Evolutionary conservation across 1,140 invertebrate species (phyloP), one percentile per base, ranked within the genome.

Genomic region (Cryptotermes secundus): DNA sequence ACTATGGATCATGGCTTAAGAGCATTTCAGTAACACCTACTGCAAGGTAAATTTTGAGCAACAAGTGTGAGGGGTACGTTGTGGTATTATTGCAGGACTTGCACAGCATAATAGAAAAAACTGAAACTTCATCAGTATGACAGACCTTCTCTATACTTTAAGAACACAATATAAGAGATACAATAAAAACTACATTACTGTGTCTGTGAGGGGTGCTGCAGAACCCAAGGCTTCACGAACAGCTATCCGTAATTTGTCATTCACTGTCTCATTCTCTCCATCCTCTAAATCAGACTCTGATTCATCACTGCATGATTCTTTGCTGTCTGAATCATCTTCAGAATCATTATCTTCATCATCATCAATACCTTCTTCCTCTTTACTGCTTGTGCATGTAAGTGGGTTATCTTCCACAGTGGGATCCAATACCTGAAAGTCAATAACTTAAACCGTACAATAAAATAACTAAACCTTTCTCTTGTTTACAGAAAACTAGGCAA

Each of bases 211-310:
- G 22, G 88, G 87, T 2, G 90, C 90, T 79, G 91, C 91, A 65
- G 90, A 89, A 19, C 92, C 93, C 22, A 81, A 87, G 22, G 92
- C 94, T 88, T 94, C 91, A 86, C 92, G 91, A 3, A 95, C 90
- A 45, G 94, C 94, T 85, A 93, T 88, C 65, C 92, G 90, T 34
- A 95, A 87, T 87, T 93, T 92, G 87, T 95, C 94, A 34, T 92
- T 93, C 24, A 92, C 91, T 81, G 92, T 94, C 86, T 92, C 91
- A 83, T 94, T 92, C 87, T 91, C 89, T 45, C 91, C 91, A n/a
- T 92, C 90, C 34, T 93, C 92, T 65, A 92, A 91, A 86, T 89
- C 88, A 26, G 89, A 86, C 19, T 89, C 89, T 36, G 86, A 87
- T 19, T 90, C 89, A 26, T 88, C 80, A 24, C 45, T 84, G 26